Evolutionary conservation across 2,888 invertebrate genomes (phyloP).

Genomic region (Diploptera punctata): DNA sequence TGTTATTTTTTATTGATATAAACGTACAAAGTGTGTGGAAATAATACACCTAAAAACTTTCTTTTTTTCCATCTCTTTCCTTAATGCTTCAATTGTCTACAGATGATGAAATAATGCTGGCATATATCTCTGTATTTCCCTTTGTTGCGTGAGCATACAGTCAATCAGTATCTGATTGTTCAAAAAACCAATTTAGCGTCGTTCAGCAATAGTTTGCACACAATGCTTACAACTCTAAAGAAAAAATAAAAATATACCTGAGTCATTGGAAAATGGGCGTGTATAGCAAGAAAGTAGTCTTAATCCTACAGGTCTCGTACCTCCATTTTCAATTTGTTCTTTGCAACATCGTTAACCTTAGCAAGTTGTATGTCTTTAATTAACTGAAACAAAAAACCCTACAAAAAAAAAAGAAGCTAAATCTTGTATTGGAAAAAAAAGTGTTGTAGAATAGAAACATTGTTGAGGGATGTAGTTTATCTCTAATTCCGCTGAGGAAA

Average conservation of each 20-base stretch:
- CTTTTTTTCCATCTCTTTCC: no score
- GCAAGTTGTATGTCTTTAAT: conserved; percentile 23
- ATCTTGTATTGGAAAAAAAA: not conserved
- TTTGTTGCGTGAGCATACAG: no score
- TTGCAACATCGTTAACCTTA: conserved; percentile 10
- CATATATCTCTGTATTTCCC: no score
- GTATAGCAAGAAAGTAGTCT: not conserved
- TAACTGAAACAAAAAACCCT: conserved; percentile 18
- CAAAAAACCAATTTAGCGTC: no score
- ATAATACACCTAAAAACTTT: no score
- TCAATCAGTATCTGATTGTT: no score
- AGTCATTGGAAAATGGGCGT: not conserved
- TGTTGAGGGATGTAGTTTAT: not conserved
- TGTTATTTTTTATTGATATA: no score
- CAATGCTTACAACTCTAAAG: not conserved
- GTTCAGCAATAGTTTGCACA: not conserved
- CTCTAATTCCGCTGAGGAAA: not conserved
- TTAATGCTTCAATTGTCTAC: no score
- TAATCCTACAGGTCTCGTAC: conserved; percentile 11
- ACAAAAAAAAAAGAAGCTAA: not conserved
- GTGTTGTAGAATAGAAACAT: not conserved
- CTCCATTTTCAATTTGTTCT: conserved; percentile 24
- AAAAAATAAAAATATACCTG: not conserved
- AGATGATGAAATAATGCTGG: no score
- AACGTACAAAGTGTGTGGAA: no score